Conservation (phyloP, 2,888 invertebrate species). For the Lepidochitona cinerea region DNA sequence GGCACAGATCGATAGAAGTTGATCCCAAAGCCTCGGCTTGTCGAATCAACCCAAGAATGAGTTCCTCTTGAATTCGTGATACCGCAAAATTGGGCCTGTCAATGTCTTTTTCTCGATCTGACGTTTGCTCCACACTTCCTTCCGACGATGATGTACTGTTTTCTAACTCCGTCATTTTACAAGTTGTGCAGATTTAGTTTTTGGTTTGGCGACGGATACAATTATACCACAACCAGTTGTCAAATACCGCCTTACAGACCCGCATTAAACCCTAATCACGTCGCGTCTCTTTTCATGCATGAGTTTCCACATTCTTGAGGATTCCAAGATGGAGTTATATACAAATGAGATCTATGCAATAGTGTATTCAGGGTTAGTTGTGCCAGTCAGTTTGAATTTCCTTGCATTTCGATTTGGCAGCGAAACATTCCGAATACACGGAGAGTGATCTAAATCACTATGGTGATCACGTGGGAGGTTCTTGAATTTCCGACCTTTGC, state of each 20-base stretch:
- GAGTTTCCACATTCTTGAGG: no score
- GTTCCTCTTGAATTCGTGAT: conserved; percentile 45
- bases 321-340: not conserved
- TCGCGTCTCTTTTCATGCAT: no score
- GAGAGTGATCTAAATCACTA: conserved; percentile 34
- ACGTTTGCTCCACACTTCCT: not conserved
- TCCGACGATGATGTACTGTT: conserved; percentile 4
- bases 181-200: not conserved
- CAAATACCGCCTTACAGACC: no score
- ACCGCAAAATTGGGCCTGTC: conserved; percentile 41
- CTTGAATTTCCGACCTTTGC: not conserved
- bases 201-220: not conserved
- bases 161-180: not conserved
- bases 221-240: no score
- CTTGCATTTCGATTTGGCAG: no score
- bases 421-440: not conserved
- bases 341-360: not conserved
- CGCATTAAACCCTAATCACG: no score
- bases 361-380: not conserved
- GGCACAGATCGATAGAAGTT: conserved; percentile 56
- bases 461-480: conserved; percentile 27
- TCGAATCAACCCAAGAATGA: conserved; percentile 45
- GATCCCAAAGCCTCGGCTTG: conserved; percentile 44
- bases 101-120: not conserved
- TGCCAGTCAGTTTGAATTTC: no score